Conservation (phyloP, 2,888 invertebrate genomes). For the Parascotia fuliginaria region DNA sequence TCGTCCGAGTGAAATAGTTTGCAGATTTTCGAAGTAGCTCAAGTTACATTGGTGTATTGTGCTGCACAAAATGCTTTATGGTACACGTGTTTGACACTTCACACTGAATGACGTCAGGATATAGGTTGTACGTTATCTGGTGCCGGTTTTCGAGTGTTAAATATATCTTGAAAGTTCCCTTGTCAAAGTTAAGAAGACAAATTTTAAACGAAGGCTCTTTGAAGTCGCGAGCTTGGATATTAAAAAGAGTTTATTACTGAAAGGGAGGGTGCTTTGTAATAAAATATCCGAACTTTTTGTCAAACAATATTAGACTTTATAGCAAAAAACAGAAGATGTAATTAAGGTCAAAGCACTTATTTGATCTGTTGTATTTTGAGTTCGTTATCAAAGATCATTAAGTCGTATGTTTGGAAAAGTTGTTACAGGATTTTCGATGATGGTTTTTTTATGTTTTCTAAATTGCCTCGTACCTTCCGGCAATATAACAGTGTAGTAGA, state of each 20-base stretch:
- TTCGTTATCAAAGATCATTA: conserved; percentile 8
- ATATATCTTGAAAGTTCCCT: conserved; percentile 16
- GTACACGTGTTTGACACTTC: conserved; percentile 58
- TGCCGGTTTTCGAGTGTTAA: conserved; percentile 32
- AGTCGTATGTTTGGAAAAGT: conserved; percentile 5
- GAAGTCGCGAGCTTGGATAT: conserved; percentile 27
- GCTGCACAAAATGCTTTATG: conserved; percentile 51
- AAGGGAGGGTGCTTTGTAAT: conserved; percentile 17
- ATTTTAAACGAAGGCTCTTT: conserved; percentile 17
- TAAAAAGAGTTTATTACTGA: conserved; percentile 35
- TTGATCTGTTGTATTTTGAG: conserved; percentile 23
- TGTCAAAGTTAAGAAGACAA: conserved; percentile 6
- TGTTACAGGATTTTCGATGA: conserved; percentile 1
- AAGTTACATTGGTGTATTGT: conserved; percentile 42
- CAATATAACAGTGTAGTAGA: not conserved
- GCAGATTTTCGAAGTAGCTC: conserved; percentile 32
- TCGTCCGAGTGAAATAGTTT: conserved; percentile 26
- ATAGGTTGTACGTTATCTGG: conserved; percentile 55
- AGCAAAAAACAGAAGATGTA: conserved; percentile 29
- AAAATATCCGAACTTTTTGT: conserved; percentile 30
- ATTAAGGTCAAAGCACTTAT: conserved; percentile 37
- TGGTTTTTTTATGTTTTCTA: conserved; percentile 7
- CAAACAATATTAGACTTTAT: conserved; percentile 10
- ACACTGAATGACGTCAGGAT: conserved; percentile 55
- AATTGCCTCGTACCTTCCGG: conserved; percentile 1